Evolutionary conservation across 92 coral and sea anemone genomes (phyloP).

Genomic region (Parazoanthus darwini): DNA sequence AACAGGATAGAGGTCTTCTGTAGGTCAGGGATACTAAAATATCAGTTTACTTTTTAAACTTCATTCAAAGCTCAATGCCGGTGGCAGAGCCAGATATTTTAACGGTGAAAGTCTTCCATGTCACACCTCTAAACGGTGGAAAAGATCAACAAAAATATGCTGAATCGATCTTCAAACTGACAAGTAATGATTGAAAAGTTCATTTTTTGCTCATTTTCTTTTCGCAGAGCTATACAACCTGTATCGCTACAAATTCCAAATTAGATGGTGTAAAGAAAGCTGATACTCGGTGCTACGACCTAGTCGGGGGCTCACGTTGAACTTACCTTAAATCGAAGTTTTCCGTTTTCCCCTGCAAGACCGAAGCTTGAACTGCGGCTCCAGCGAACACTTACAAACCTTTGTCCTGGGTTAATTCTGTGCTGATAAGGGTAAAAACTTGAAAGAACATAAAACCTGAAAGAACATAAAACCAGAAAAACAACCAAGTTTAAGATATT

Average conservation of each 20-base stretch:
- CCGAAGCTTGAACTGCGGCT: neutral
- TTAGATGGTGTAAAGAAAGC: no score
- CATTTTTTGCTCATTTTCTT: no score
- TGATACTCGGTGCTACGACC: no score
- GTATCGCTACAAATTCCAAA: no score
- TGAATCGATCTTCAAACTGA: no score
- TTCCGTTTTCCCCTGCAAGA: constrained; percentile 15
- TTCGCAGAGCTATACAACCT: no score
- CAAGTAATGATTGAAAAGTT: no score
- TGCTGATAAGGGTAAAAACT: constrained; percentile 14
- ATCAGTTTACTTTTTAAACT: neutral
- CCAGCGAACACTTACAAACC: constrained; percentile 17
- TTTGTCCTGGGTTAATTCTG: neutral
- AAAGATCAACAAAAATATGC: no score
- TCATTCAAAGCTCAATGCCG: neutral
- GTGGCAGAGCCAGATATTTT: neutral
- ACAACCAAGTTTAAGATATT: no score
- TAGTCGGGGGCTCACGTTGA: no score
- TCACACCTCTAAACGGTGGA: no score
- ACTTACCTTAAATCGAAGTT: constrained; percentile 12
- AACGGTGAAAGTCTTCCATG: neutral
- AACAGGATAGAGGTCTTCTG: neutral
- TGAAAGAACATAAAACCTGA: neutral
- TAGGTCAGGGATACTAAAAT: neutral
- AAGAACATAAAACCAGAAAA: no score